phyloP scores from a whole-genome alignment of 1,140 invertebrate genomes.

The Fopius arisanus region DNA sequence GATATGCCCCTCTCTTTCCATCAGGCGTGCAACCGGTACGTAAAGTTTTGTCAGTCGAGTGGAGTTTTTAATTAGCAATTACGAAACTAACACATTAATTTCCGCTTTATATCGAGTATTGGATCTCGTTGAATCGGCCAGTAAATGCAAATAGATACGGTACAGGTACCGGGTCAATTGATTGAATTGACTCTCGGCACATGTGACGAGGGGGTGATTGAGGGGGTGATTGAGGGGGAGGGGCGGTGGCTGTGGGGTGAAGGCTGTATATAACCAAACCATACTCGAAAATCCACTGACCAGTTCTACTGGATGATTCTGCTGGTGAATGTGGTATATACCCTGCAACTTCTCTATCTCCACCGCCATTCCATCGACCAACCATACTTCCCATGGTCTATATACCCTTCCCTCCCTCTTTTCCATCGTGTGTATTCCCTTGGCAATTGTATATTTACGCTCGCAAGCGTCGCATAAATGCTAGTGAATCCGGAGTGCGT shows the following conservation, averaged over 20 bases:
- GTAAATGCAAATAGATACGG: conserved; percentile 61
- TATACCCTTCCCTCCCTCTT: not conserved
- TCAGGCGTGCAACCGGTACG: not conserved
- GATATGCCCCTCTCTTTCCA: not conserved
- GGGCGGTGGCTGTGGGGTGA: not conserved
- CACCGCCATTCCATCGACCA: not conserved
- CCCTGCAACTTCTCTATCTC: not conserved
- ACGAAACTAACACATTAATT: conserved; percentile 63
- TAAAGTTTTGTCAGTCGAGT: conserved; percentile 9
- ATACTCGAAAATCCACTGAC: conserved; percentile 6
- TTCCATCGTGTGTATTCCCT: not conserved
- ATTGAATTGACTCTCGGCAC: conserved; percentile 59
- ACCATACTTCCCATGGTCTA: not conserved
- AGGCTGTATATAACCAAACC: conserved; percentile 30
- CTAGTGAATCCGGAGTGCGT: conserved; percentile 11
- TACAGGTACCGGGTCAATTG: conserved; percentile 53
- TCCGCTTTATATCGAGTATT: conserved; percentile 56
- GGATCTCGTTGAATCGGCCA: conserved; percentile 49
- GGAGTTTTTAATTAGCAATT: conserved; percentile 65
- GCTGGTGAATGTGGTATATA: not conserved
- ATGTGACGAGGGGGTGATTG: conserved; percentile 15
- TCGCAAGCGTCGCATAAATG: conserved; percentile 28
- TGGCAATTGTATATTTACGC: conserved; percentile 38
- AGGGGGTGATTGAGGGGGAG: not conserved
- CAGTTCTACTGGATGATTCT: conserved; percentile 7